phyloP scores from a whole-genome alignment of 2,797 vertebrate species.

The Arnoldichthys spilopterus region DNA sequence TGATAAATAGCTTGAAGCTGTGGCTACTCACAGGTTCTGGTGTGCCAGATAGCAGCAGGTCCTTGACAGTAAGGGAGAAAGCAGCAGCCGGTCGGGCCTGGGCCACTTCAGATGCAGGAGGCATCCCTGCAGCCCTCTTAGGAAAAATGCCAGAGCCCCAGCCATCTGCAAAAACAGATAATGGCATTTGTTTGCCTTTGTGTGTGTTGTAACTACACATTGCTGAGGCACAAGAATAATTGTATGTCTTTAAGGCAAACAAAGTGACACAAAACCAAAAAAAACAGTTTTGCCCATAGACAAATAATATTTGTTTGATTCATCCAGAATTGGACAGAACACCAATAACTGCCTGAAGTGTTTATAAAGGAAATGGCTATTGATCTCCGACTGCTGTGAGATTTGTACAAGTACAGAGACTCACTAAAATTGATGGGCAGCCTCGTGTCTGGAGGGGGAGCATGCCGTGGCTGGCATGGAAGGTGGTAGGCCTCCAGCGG shows the following conservation, averaged over 20 bases:
- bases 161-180: slow-evolving; percentile 69
- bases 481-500: slow-evolving; percentile 52
- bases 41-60: slow-evolving; percentile 87
- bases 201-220: slow-evolving; percentile 13
- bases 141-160: slow-evolving; percentile 66
- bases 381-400: slow-evolving; percentile 14
- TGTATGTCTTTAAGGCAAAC: neutral
- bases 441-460: slow-evolving; percentile 63
- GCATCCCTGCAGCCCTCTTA: slow-evolving; percentile 56
- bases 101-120: slow-evolving; percentile 58
- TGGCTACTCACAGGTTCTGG: slow-evolving; percentile 82
- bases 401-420: slow-evolving; percentile 36
- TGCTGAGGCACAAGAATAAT: slow-evolving; percentile 7
- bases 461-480: slow-evolving; percentile 46
- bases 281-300: neutral
- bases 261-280: slow-evolving; percentile 13
- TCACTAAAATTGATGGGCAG: slow-evolving; percentile 80
- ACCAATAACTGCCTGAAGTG: slow-evolving; percentile 20
- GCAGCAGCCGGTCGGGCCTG: slow-evolving; percentile 60
- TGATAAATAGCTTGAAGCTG: slow-evolving; percentile 13
- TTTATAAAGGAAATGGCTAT: slow-evolving; percentile 36
- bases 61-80: slow-evolving; percentile 88
- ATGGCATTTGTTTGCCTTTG: slow-evolving; percentile 33
- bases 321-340: slow-evolving; percentile 5
- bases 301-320: neutral